These are phyloP conservation scores for Arctia plantaginis DNA, from an alignment of 2,888 invertebrate genomes.

Conservation along the genomic window DNA sequence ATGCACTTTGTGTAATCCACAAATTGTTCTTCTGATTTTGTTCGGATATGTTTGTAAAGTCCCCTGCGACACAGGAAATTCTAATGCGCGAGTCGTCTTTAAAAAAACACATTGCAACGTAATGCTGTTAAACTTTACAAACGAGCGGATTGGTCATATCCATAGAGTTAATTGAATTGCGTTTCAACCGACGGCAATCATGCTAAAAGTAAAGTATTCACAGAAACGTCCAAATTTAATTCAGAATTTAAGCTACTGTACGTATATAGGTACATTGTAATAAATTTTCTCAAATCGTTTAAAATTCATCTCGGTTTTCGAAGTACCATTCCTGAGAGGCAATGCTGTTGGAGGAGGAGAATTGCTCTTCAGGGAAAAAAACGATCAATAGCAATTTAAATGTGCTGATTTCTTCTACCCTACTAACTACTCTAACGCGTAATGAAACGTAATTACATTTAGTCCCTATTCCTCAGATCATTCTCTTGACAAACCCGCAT, in stretches of 20 bases:
- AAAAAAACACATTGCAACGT: neutral
- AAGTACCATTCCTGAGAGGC: constrained; percentile 42
- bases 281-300: constrained; percentile 47
- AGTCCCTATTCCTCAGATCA: constrained; percentile 50
- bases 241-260: constrained; percentile 18
- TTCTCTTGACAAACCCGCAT: constrained; percentile 28
- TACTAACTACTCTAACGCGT: constrained; percentile 53
- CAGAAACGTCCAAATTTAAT: neutral
- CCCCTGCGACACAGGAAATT: too few relatives aligned
- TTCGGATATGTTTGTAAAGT: too few relatives aligned
- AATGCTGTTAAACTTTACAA: neutral
- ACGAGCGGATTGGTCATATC: neutral
- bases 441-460: constrained; percentile 78
- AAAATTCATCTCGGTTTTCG: constrained; percentile 57
- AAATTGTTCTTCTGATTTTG: too few relatives aligned
- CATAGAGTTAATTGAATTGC: neutral
- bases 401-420: constrained; percentile 66
- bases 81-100: too few relatives aligned
- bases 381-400: constrained; percentile 66
- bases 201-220: neutral
- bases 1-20: too few relatives aligned
- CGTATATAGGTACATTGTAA: constrained; percentile 23
- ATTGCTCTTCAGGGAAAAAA: constrained; percentile 54
- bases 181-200: neutral
- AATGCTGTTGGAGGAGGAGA: constrained; percentile 39